Base-by-base conservation (phyloP, 2,113 vertebrate genomes). In the Anhinga anhinga region DNA sequence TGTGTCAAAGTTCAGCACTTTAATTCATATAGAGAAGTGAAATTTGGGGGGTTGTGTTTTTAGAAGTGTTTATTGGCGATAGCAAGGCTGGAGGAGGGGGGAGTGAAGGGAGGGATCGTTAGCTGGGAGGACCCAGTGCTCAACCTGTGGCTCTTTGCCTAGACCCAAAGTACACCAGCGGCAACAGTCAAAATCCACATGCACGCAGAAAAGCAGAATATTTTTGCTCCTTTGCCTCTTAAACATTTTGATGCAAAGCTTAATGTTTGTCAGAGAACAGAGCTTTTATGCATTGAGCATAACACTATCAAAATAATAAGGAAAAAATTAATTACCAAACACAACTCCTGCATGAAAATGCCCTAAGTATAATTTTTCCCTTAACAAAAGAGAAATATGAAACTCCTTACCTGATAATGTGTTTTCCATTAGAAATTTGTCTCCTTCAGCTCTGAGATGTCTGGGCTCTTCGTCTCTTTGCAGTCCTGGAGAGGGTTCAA, bases 351-450 rank as follows among this genome's bases (percentile, higher is more conserved):
- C 32, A 0, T 0, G n/a, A n/a, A 67, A 49, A 62, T 0, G 1
- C 52, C 20, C 34, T 1, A 1, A 10, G 42, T 23, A 47, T 25
- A 4, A 17, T 9, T 36, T 32, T 53, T 12, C 70, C 14, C n/a
- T 32, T n/a, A 2, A 45, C 7, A n/a, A 23, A 27, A 30, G 21
- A 47, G 47, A n/a, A 63, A 4, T 0, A 5, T 0, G 14, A 5
- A 50, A 1, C 4, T 45, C 36, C 84, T 85, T 87, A 97, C 96
- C 96, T 82, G 93, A 0, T 1, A 7, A 8, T 1, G 82, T 23
- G 73, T 17, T 80, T 45, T 93, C 95, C 93, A 85, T 93, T 1
- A 40, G 52, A 47, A 34, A 34, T 1, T 7, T 0, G 27, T 26
- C 62, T 82, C 52, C 86, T 32, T 1, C 74, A 62, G 95, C 92